phyloP scores from a whole-genome alignment of 2,797 vertebrate genomes.

The Lacerta viridis region DNA sequence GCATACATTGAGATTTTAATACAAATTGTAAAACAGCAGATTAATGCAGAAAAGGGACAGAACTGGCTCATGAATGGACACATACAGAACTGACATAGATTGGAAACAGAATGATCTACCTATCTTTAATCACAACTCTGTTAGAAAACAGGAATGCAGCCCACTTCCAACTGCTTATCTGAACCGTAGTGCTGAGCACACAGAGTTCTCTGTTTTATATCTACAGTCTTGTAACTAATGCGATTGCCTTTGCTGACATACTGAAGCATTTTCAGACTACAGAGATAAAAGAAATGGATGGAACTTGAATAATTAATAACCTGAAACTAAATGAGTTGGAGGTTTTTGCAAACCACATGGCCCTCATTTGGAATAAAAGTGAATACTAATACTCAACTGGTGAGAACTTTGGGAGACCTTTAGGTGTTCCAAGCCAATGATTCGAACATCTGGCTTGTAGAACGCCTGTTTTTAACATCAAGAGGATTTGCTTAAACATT shows the following conservation, averaged over 20 bases:
- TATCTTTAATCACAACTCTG: neutral
- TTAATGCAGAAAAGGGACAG: neutral
- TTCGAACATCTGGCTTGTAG: slow-evolving; percentile 63
- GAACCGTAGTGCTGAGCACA: neutral
- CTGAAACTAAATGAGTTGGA: slow-evolving; percentile 59
- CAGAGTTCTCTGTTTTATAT: slow-evolving; percentile 27
- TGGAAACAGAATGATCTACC: neutral
- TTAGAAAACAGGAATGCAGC: neutral
- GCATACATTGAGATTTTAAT: neutral
- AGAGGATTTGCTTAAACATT: slow-evolving; percentile 58
- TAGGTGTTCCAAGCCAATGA: slow-evolving; percentile 62
- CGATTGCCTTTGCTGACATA: slow-evolving; percentile 46
- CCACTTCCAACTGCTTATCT: neutral
- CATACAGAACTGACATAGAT: neutral
- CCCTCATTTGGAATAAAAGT: slow-evolving; percentile 69
- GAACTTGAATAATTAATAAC: slow-evolving; percentile 74
- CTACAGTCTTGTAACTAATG: slow-evolving; percentile 48
- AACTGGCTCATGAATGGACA: neutral
- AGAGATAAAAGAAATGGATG: slow-evolving; percentile 68
- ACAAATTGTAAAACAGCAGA: neutral
- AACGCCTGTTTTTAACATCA: slow-evolving; percentile 33
- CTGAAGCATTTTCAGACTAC: slow-evolving; percentile 62
- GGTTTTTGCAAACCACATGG: slow-evolving; percentile 67
- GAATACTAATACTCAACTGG: slow-evolving; percentile 50
- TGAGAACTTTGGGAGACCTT: slow-evolving; percentile 51